A percentile compares a stretch with the other conserved stretches of the same genome.
phyloP scores from a whole-genome alignment of 2,888 invertebrate genomes.

The Campopleginae sp. region DNA sequence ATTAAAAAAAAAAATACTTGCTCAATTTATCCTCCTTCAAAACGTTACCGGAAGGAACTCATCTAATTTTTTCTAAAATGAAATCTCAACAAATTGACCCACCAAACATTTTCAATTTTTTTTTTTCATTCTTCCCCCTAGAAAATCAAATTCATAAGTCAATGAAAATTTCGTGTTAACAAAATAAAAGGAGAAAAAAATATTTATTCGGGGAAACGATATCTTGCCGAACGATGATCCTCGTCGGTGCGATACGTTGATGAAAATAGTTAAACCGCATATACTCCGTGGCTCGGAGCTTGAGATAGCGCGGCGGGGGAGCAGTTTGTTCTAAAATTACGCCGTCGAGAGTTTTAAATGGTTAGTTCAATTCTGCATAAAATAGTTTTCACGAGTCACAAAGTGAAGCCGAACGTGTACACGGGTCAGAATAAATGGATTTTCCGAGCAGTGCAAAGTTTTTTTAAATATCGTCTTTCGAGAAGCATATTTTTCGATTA shows the following conservation, averaged over 20 bases:
- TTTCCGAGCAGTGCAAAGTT: background rate
- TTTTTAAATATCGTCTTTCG: background rate
- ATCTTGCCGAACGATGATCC: background rate
- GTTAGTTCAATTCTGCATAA: background rate
- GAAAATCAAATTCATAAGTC: too few relatives aligned
- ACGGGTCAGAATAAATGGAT: background rate
- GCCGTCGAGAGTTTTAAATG: background rate
- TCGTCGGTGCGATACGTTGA: background rate
- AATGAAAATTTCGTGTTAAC: too few relatives aligned
- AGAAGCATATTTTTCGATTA: background rate
- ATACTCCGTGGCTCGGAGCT: background rate
- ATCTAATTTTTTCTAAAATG: too few relatives aligned
- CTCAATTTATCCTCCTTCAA: too few relatives aligned
- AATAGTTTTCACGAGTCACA: background rate
- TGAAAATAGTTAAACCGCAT: conserved; percentile 2
- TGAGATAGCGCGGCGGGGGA: background rate
- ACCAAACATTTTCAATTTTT: too few relatives aligned
- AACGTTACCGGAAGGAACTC: too few relatives aligned
- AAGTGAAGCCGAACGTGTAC: background rate
- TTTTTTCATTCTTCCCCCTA: too few relatives aligned
- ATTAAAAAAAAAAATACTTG: too few relatives aligned
- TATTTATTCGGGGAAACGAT: background rate
- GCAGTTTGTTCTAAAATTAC: conserved; percentile 1
- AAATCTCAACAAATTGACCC: too few relatives aligned
- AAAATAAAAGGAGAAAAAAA: too few relatives aligned